A percentile compares a stretch with the other conserved stretches of the same genome.
phyloP scores from a whole-genome alignment of 2,888 invertebrate genomes.

The Tuberolachnus salignus region DNA sequence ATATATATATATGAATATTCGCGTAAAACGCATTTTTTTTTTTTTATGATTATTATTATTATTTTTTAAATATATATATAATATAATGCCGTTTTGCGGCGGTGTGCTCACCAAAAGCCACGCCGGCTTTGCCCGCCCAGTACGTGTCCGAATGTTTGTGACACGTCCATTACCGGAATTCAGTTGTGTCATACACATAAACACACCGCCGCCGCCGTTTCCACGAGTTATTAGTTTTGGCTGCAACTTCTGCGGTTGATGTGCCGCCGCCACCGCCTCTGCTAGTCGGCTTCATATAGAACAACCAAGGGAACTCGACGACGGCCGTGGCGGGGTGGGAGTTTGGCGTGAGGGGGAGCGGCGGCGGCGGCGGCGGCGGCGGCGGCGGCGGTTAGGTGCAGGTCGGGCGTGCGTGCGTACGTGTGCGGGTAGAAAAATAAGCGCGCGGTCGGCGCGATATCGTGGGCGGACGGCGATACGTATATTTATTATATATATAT shows the following conservation, averaged over 20 bases:
- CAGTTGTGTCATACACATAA: constrained; percentile 55
- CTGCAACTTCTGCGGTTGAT: constrained; percentile 55
- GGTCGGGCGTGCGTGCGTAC: not conserved
- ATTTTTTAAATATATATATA: no score
- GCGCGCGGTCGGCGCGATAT: not conserved
- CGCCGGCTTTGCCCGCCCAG: constrained; percentile 49
- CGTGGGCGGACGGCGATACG: not conserved
- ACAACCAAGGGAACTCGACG: not conserved
- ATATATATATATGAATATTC: not conserved
- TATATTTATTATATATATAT: not conserved
- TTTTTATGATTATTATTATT: no score
- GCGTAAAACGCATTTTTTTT: no score
- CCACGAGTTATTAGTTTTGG: constrained; percentile 55
- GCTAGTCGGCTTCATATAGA: not conserved
- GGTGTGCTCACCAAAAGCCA: constrained; percentile 36
- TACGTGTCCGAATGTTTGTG: constrained; percentile 56
- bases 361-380: not conserved
- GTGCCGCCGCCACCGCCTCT: constrained; percentile 1
- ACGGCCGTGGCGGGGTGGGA: not conserved
- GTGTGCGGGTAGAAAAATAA: not conserved
- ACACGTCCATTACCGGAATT: constrained; percentile 56
- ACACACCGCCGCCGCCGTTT: constrained; percentile 39
- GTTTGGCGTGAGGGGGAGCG: not conserved
- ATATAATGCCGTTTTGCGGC: not conserved
- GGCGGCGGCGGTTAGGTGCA: not conserved